Percentiles rank a stretch among this genome's conserved stretches.
phyloP scores from a whole-genome alignment of 2,888 invertebrate species.

The Coremacera marginata region DNA sequence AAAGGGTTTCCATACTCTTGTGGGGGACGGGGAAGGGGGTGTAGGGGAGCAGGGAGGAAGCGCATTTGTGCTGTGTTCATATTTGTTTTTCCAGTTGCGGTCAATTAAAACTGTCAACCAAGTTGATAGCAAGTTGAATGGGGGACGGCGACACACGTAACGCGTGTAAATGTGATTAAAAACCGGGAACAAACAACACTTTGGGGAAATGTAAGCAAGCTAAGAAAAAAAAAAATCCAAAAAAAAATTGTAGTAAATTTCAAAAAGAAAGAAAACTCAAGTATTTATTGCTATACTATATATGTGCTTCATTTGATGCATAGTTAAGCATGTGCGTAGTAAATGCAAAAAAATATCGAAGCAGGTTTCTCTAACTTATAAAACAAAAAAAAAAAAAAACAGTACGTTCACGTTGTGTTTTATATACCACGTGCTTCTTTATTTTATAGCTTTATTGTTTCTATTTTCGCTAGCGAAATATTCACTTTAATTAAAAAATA shows the following conservation, averaged over 20 bases:
- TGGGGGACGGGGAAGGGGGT: not conserved
- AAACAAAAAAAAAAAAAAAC: not conserved
- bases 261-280: not conserved
- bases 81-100: slow-evolving; percentile 34
- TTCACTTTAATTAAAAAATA: too few relatives aligned
- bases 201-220: slow-evolving; percentile 6
- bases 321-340: too few relatives aligned
- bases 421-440: too few relatives aligned
- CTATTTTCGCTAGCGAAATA: too few relatives aligned
- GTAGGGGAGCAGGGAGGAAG: not conserved
- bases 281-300: too few relatives aligned
- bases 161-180: slow-evolving; percentile 25
- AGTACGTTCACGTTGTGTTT: too few relatives aligned
- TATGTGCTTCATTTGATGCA: too few relatives aligned
- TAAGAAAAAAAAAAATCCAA: not conserved
- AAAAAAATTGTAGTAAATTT: not conserved
- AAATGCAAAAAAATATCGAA: too few relatives aligned
- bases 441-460: too few relatives aligned
- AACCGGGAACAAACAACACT: slow-evolving; percentile 17
- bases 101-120: slow-evolving; percentile 27
- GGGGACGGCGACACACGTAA: not conserved
- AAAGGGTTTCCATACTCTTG: not conserved
- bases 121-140: not conserved
- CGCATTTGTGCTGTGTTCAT: not conserved
- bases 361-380: too few relatives aligned